Conservation (phyloP, 2,113 vertebrate species). For the Dolichallabes microphthalmus region DNA sequence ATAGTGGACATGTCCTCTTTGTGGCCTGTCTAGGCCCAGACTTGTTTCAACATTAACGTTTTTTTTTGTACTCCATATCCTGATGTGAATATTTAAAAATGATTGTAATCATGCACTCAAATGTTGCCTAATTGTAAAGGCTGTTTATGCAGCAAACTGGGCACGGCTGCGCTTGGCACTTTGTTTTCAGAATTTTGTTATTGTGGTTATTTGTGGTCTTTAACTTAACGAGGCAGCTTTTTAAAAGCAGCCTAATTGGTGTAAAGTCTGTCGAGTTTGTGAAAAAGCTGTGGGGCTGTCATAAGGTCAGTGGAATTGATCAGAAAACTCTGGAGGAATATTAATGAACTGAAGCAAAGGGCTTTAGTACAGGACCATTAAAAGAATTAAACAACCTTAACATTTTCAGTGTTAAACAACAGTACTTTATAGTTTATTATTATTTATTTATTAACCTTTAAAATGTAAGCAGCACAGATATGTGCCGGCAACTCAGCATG, state of each 20-base stretch:
- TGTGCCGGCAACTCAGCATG: too few species aligned
- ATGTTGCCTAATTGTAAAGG: too few species aligned
- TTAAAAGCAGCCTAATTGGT: slow-evolving; percentile 53
- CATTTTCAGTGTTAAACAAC: slow-evolving; percentile 6
- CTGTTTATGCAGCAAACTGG: slow-evolving; percentile 5
- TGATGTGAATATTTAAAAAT: neutral
- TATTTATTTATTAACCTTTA: neutral
- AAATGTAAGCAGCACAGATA: too few species aligned
- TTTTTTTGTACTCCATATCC: neutral
- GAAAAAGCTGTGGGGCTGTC: slow-evolving; percentile 33
- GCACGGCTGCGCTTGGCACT: neutral
- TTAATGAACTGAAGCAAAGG: slow-evolving; percentile 47
- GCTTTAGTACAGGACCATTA: slow-evolving; percentile 22
- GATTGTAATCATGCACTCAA: neutral
- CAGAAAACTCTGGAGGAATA: slow-evolving; percentile 36
- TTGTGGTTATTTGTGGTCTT: slow-evolving; percentile 31
- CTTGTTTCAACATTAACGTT: neutral
- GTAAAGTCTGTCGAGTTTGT: slow-evolving; percentile 32
- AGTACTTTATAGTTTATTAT: neutral
- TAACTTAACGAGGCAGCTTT: slow-evolving; percentile 32
- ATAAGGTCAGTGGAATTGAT: slow-evolving; percentile 44
- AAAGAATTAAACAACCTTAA: slow-evolving; percentile 23
- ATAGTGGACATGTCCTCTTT: slow-evolving; percentile 12
- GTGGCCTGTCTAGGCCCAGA: neutral
- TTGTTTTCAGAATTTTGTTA: slow-evolving; percentile 21